phyloP scores from a whole-genome alignment of 2,888 invertebrate genomes.

The Chalcis sispes region DNA sequence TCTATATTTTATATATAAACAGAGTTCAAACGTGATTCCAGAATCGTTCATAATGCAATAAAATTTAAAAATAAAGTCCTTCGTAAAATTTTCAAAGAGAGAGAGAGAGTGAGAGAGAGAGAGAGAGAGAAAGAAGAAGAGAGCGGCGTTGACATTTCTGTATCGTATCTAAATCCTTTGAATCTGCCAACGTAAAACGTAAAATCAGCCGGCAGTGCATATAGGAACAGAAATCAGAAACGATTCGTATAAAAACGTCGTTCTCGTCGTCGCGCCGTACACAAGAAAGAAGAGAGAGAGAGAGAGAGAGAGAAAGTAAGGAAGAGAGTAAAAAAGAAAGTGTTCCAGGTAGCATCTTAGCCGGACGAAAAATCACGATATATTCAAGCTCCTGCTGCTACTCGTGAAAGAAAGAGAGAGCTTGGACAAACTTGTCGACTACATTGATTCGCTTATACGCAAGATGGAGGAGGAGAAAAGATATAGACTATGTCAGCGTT shows the following conservation, averaged over 20 bases:
- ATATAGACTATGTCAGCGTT: too few relatives aligned
- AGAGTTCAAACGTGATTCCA: too few relatives aligned
- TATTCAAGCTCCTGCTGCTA: slow-evolving; percentile 33
- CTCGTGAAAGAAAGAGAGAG: background rate
- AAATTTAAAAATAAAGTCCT: background rate
- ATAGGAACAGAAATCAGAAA: slow-evolving; percentile 5
- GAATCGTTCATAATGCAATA: too few relatives aligned
- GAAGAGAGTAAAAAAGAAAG: background rate
- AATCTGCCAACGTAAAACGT: background rate
- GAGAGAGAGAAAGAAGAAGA: too few relatives aligned
- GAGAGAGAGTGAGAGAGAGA: too few relatives aligned
- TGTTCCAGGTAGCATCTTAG: background rate
- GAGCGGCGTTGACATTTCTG: background rate
- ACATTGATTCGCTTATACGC: slow-evolving; percentile 31
- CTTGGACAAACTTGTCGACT: slow-evolving; percentile 31
- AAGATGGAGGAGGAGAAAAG: too few relatives aligned
- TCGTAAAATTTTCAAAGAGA: background rate
- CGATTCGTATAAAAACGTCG: slow-evolving; percentile 18
- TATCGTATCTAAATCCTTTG: slow-evolving; percentile 31
- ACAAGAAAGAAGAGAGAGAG: slow-evolving; percentile 1
- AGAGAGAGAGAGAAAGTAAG: background rate
- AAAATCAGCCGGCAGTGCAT: slow-evolving; percentile 21
- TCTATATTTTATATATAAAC: too few relatives aligned
- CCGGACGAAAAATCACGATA: slow-evolving; percentile 38
- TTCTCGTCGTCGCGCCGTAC: too few relatives aligned